A percentile compares a stretch with the other conserved stretches of the same genome.
phyloP scores from a whole-genome alignment of 2,888 invertebrate genomes.

The Acanthosoma haemorrhoidale region DNA sequence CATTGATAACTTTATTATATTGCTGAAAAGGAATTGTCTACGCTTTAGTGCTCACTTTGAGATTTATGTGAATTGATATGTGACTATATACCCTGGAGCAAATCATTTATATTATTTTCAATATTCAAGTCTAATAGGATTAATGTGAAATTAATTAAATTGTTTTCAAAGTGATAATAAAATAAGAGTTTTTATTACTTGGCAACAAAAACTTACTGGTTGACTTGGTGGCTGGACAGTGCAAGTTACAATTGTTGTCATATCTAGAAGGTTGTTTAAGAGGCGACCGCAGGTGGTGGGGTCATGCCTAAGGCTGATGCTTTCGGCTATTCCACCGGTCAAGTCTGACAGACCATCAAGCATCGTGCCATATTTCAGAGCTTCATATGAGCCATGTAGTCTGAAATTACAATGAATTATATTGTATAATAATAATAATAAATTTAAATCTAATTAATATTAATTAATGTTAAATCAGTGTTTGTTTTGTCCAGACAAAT shows the following conservation, averaged over 20 bases:
- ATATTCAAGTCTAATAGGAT: too few relatives aligned
- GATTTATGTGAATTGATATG: too few relatives aligned
- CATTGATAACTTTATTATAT: too few relatives aligned
- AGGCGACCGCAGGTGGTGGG: slow-evolving; percentile 62
- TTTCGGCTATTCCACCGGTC: slow-evolving; percentile 84
- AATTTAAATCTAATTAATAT: background rate
- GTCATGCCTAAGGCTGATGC: slow-evolving; percentile 65
- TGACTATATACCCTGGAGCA: too few relatives aligned
- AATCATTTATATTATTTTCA: too few relatives aligned
- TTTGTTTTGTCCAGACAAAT: too few relatives aligned
- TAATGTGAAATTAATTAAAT: too few relatives aligned
- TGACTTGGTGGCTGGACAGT: slow-evolving; percentile 56
- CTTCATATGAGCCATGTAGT: slow-evolving; percentile 88
- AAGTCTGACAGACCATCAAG: slow-evolving; percentile 82
- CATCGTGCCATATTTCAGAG: slow-evolving; percentile 83
- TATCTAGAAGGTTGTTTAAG: slow-evolving; percentile 65
- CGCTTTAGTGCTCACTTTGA: too few relatives aligned
- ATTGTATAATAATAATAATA: background rate
- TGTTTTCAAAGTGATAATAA: too few relatives aligned
- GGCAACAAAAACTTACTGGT: slow-evolving; percentile 45
- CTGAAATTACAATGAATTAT: slow-evolving; percentile 48
- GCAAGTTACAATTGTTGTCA: slow-evolving; percentile 79
- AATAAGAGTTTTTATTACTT: too few relatives aligned
- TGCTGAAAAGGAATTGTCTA: too few relatives aligned
- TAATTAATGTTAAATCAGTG: too few relatives aligned